Evolutionary conservation across 2,888 invertebrate species (phyloP), one percentile per base, ranked within the genome.

Genomic region (Hylaea fasciaria): DNA sequence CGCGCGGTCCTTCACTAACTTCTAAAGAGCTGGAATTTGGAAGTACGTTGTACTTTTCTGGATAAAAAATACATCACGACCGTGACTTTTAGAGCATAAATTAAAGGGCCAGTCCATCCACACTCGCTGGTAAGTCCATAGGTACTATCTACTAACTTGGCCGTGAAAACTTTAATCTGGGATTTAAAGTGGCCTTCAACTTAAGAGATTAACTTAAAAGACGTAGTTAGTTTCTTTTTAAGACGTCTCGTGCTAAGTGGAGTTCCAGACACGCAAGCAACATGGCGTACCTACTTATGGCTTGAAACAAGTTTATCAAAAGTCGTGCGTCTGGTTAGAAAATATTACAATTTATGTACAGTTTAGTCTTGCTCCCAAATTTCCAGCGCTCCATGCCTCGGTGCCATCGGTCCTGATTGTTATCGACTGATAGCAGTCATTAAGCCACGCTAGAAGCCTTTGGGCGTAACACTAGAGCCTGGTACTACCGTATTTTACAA

Each of bases 141-240:
- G 28, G 53, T 46, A 29, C 29, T 57, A 32, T 8, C 32, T 7
- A 7, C 10, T 10, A 56, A 56, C 41, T 54, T 41, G 48, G 39
- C 37, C 13, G 32, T 61, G 52, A 61, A 61, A 57, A 47, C 54
- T 54, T 60, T 61, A 61, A 61, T 57, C 56, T 52, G 44, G 47
- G 47, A 52, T 56, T 57, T 17, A 47, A 57, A 61, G 44, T 56
- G 39, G 51, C 16, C 52, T 48, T 56, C 32, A 44, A 56, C 47
- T 56, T 52, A 32, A 56, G 52, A 44, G 52, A 56, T 57, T 56
- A 57, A 52, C 39, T 57, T 61, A 29, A 32, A 51, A 61, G 40
- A 52, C 50, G 32, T 32, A 32, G 32, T 51, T 28, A 28, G 46
- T 39, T 61, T 56, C 47, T 56, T 55, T 59, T 50, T 51, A 52